phyloP scores from a whole-genome alignment of 2,797 vertebrate species.

The Bradypodion ventrale region DNA sequence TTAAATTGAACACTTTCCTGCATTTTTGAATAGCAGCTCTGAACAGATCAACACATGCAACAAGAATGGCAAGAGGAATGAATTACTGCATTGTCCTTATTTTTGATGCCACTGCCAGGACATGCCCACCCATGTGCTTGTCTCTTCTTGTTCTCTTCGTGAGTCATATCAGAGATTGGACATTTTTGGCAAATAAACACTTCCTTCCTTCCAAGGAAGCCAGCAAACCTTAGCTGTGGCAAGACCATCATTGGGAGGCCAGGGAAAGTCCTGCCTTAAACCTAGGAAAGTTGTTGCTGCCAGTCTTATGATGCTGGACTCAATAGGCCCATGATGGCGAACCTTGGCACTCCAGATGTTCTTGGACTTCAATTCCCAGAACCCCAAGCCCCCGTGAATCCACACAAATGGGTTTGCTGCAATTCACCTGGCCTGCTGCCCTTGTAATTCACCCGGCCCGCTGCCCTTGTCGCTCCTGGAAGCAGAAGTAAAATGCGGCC shows the following conservation, averaged over 20 bases:
- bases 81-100: conserved; percentile 51
- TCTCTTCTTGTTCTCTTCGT: conserved; percentile 33
- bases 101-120: conserved; percentile 48
- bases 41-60: conserved; percentile 24
- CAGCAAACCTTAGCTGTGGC: conserved; percentile 26
- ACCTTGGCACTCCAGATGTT: no score
- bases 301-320: no score
- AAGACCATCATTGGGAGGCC: conserved; percentile 32
- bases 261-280: neutral
- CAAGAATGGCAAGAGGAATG: conserved; percentile 26
- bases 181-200: conserved; percentile 29
- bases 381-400: no score
- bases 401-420: no score
- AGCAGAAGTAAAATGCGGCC: no score
- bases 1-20: conserved; percentile 65
- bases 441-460: no score
- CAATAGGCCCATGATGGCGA: no score
- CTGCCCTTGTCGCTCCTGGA: no score
- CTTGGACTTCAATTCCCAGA: no score
- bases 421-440: no score
- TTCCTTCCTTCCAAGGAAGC: conserved; percentile 19
- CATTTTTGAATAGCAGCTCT: conserved; percentile 60
- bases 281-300: no score
- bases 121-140: conserved; percentile 22
- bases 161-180: conserved; percentile 26